A percentile compares a stretch with the other conserved stretches of the same genome.
These are phyloP conservation scores for Himalopsyche japonica DNA, from an alignment of 2,888 invertebrate genomes.

Conservation along the genomic window DNA sequence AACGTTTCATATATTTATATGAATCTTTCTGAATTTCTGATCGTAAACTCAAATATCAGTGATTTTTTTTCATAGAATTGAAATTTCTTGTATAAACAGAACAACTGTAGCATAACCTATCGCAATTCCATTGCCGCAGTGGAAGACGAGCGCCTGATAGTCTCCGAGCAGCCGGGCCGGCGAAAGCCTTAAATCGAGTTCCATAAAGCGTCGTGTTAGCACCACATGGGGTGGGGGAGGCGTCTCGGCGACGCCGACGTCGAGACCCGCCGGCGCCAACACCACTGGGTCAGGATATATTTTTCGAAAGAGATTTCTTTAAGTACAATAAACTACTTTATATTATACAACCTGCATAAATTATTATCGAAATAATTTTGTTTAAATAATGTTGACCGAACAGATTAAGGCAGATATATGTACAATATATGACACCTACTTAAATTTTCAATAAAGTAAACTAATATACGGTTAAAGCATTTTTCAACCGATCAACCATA, in stretches of 20 bases:
- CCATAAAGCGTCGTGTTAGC: not conserved
- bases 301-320: not conserved
- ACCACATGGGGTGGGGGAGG: slow-evolving; percentile 1
- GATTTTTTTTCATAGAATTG: not conserved
- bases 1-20: not conserved
- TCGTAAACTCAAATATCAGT: not conserved
- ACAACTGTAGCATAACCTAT: slow-evolving; percentile 18
- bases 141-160: not conserved
- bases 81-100: not conserved
- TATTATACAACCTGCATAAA: not conserved
- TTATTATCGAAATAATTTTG: not conserved
- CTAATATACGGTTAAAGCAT: too few relatives aligned
- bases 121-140: slow-evolving; percentile 13
- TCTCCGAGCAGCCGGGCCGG: slow-evolving; percentile 1
- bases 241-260: slow-evolving; percentile 36
- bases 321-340: not conserved
- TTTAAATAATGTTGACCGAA: too few relatives aligned
- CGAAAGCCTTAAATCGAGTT: not conserved
- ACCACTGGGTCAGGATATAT: not conserved
- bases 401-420: too few relatives aligned
- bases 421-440: too few relatives aligned
- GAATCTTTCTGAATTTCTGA: not conserved
- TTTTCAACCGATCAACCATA: too few relatives aligned
- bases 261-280: slow-evolving; percentile 40
- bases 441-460: too few relatives aligned